Evolutionary conservation across 2,113 vertebrate species (phyloP).

Genomic region (Dendrocopos noguchii): DNA sequence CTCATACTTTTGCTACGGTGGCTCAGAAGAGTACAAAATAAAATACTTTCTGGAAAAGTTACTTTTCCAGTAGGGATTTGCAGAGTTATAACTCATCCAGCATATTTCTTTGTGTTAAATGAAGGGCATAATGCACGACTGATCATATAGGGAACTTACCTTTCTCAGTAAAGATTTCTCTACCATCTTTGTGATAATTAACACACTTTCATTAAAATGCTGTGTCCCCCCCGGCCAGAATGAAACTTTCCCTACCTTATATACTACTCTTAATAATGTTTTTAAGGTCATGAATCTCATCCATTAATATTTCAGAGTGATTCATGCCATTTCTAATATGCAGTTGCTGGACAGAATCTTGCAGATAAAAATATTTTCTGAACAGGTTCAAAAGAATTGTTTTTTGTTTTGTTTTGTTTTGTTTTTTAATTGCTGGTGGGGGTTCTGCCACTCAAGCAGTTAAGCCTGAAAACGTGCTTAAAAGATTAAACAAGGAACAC

Average conservation of each 20-base stretch:
- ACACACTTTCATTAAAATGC: conserved; percentile 54
- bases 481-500: conserved; percentile 72
- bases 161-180: background rate
- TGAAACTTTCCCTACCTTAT: background rate
- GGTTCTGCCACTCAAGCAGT: conserved; percentile 65
- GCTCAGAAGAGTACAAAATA: conserved; percentile 1
- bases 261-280: conserved; percentile 30
- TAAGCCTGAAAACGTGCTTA: conserved; percentile 75
- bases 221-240: conserved; percentile 17
- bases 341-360: conserved; percentile 12
- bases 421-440: conserved; percentile 71
- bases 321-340: conserved; percentile 43
- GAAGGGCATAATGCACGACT: background rate
- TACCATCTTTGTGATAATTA: conserved; percentile 48
- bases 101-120: background rate
- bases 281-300: conserved; percentile 58
- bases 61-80: conserved; percentile 38
- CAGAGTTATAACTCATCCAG: background rate
- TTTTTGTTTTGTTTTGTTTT: no score
- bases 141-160: background rate
- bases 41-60: background rate
- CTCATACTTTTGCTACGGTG: background rate
- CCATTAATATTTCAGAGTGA: conserved; percentile 64
- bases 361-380: conserved; percentile 59
- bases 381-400: conserved; percentile 72